A percentile compares a stretch with the other conserved stretches of the same genome.
These are phyloP conservation scores for Xiphorhynchus elegans DNA, from an alignment of 2,113 vertebrate species.

Conservation along the genomic window DNA sequence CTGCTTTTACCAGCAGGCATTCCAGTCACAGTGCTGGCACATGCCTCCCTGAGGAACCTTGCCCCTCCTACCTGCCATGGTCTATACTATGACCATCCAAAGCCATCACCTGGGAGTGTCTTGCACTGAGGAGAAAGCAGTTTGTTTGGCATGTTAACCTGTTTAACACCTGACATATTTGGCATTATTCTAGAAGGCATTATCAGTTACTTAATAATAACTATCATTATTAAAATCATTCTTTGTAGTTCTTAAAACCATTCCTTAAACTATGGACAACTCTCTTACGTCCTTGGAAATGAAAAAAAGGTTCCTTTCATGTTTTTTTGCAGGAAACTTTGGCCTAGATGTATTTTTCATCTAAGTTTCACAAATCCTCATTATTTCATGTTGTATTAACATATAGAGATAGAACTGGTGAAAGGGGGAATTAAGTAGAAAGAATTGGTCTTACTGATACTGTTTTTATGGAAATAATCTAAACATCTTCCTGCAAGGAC, in stretches of 20 bases:
- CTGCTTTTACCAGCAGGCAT: background rate
- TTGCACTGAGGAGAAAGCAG: background rate
- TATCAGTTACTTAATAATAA: background rate
- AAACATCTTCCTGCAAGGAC: background rate
- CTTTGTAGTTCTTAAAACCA: background rate
- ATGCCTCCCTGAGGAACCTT: background rate
- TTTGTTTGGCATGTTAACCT: background rate
- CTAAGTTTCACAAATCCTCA: background rate
- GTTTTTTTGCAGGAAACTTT: background rate
- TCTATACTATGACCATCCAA: background rate
- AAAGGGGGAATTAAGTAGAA: background rate
- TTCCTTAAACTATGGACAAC: background rate
- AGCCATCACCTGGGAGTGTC: background rate
- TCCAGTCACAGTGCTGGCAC: background rate
- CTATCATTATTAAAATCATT: background rate
- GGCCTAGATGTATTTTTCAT: background rate
- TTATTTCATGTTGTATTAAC: slow-evolving; percentile 1
- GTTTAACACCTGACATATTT: background rate
- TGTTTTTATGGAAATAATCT: background rate
- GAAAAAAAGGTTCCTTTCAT: background rate
- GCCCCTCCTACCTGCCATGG: background rate
- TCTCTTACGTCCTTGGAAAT: background rate
- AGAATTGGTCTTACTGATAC: background rate
- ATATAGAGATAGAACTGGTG: background rate
- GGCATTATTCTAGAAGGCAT: background rate